Evolutionary conservation across 2,797 vertebrate genomes (phyloP).

Genomic region (Cetoscarus ocellatus): DNA sequence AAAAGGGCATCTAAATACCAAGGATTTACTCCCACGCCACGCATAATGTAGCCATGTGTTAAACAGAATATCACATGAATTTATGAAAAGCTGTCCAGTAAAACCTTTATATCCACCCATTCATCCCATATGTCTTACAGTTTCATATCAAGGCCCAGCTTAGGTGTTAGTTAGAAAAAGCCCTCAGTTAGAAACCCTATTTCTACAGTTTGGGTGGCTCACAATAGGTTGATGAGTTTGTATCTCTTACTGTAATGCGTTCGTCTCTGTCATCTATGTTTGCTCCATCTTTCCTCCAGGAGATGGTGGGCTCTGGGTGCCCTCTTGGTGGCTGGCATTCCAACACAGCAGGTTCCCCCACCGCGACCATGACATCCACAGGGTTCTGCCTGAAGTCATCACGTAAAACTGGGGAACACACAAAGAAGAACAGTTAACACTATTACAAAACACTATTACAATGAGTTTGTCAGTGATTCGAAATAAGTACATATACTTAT

Average conservation of each 20-base stretch:
- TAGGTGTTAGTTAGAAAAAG: too few species aligned
- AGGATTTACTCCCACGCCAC: not conserved
- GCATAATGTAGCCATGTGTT: conserved; percentile 5
- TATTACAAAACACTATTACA: not conserved
- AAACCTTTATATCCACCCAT: not conserved
- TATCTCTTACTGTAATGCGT: conserved; percentile 90
- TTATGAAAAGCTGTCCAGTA: not conserved
- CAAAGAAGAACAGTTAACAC: conserved; percentile 5
- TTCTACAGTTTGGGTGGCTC: too few species aligned
- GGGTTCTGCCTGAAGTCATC: conserved; percentile 97
- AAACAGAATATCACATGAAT: not conserved
- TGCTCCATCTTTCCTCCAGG: conserved; percentile 92
- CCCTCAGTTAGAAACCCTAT: too few species aligned
- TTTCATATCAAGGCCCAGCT: not conserved
- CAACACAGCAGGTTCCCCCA: conserved; percentile 94
- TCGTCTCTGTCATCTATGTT: conserved; percentile 91
- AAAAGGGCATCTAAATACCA: conserved; percentile 23
- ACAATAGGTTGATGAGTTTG: not conserved
- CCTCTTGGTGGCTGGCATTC: conserved; percentile 95
- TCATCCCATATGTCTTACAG: not conserved
- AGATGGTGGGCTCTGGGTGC: conserved; percentile 95
- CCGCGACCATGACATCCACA: conserved; percentile 93
- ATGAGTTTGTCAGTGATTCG: too few species aligned
- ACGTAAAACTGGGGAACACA: conserved; percentile 86
- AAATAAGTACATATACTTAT: too few species aligned